Evolutionary conservation across 2,888 invertebrate species (phyloP).

Genomic region (Myathropa florea): DNA sequence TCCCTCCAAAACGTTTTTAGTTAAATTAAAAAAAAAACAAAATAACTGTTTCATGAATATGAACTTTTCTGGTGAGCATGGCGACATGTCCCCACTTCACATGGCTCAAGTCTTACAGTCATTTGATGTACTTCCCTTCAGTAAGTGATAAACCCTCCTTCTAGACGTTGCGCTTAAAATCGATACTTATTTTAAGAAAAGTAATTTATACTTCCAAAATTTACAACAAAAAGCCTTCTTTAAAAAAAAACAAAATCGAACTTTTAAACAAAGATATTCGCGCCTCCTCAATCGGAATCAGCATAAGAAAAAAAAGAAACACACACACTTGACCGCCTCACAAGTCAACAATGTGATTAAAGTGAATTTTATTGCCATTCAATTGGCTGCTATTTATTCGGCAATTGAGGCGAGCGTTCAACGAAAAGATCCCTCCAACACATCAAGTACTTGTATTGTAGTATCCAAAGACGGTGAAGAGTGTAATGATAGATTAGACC

Average conservation of each 20-base stretch:
- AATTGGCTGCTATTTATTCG: slow-evolving; percentile 51
- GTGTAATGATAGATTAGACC: slow-evolving; percentile 23
- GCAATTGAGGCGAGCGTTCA: slow-evolving; percentile 15
- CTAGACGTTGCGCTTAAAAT: too few relatives aligned
- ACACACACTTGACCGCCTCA: slow-evolving; percentile 1
- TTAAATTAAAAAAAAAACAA: too few relatives aligned
- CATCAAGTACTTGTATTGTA: neutral
- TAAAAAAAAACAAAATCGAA: neutral
- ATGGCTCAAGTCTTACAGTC: too few relatives aligned
- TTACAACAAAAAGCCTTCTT: too few relatives aligned
- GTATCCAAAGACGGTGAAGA: neutral
- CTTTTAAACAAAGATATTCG: neutral
- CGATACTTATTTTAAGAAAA: too few relatives aligned
- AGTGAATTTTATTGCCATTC: slow-evolving; percentile 52
- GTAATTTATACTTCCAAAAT: neutral
- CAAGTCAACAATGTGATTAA: slow-evolving; percentile 23
- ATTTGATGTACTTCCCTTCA: too few relatives aligned
- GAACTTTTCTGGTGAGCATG: too few relatives aligned
- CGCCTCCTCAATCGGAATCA: neutral
- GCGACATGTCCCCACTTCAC: too few relatives aligned
- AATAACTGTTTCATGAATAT: too few relatives aligned
- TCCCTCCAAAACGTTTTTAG: too few relatives aligned
- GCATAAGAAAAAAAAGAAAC: neutral
- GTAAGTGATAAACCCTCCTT: too few relatives aligned
- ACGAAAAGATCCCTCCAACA: neutral